Evolutionary conservation across 2,888 invertebrate genomes (phyloP), one percentile per base, ranked within the genome.

Genomic region (Sisyra nigra): DNA sequence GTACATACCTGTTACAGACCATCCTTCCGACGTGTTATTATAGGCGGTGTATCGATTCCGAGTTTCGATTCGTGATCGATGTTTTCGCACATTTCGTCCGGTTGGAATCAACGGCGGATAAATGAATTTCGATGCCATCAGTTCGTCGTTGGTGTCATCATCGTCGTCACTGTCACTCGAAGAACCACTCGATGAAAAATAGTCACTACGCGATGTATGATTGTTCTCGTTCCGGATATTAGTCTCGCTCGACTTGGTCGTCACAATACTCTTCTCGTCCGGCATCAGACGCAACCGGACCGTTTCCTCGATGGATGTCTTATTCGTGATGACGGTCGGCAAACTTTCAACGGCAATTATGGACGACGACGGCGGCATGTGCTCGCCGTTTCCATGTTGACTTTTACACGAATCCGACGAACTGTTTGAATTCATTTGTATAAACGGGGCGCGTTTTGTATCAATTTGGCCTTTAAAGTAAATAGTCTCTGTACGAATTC

Each of bases 1-100:
- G 11, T n/a, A 37, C 13, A 17, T 6, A 38, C 42, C 42, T 36
- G 42, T 43, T 15, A 43, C 34, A 6, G 42, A 37, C 42, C 42
- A 43, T 24, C 42, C 37, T 15, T 31, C 15, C 8, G 10, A 19
- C 9, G 29, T 9, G 18, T 37, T 8, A 3, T 31, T 37, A 24
- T 24, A n/a, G 34, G 7, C 15, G 14, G 34, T 11, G 7, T 34
- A 34, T 34, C 14, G n/a, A 13, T 34, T 11, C 11, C 15, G 11
- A 11, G 34, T 15, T 34, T 34, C 34, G 8, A 15, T n/a, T 3
- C 34, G 8, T 8, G 7, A 13, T 8, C 34, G 13, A 15, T 34
- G 13, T 34, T n/a, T 34, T 34, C 34, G 34, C 34, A n/a, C 34
- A 8, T 13, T 8, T 8, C 34, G 34, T 3, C 24, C 34, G 7